These are phyloP conservation scores for Octomys mimax DNA, from an alignment of 2,797 vertebrate species.

Conservation along the genomic window DNA sequence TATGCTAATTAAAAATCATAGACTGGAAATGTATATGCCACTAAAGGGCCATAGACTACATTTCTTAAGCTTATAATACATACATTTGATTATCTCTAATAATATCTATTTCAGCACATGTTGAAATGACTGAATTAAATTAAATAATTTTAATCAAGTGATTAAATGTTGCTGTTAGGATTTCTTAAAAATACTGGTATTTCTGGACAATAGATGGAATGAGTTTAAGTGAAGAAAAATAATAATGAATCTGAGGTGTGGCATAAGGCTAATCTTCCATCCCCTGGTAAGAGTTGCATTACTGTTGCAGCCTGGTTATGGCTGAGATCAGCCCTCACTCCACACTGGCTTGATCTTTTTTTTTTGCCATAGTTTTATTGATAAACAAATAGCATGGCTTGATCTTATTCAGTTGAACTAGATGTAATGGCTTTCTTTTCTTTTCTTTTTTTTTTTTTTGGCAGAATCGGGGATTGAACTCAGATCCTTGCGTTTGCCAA, in stretches of 20 bases:
- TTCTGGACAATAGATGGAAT: background rate
- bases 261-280: background rate
- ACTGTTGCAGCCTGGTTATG: background rate
- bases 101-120: background rate
- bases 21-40: background rate
- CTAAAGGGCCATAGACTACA: background rate
- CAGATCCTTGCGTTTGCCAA: too few relatives aligned
- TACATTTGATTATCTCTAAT: background rate
- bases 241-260: background rate
- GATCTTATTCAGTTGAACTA: too few relatives aligned
- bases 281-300: background rate
- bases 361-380: too few relatives aligned
- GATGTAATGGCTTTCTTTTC: too few relatives aligned
- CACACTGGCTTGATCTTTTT: background rate
- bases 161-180: background rate
- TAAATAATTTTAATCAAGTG: background rate
- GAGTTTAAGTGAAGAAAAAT: background rate
- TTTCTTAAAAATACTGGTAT: too few relatives aligned
- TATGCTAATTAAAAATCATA: background rate
- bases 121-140: background rate
- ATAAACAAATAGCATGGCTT: too few relatives aligned
- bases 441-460: too few relatives aligned
- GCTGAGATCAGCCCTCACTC: background rate
- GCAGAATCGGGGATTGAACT: too few relatives aligned
- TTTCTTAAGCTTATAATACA: background rate